Conservation (phyloP, 1,140 invertebrate species). For the Reticulitermes speratus region DNA sequence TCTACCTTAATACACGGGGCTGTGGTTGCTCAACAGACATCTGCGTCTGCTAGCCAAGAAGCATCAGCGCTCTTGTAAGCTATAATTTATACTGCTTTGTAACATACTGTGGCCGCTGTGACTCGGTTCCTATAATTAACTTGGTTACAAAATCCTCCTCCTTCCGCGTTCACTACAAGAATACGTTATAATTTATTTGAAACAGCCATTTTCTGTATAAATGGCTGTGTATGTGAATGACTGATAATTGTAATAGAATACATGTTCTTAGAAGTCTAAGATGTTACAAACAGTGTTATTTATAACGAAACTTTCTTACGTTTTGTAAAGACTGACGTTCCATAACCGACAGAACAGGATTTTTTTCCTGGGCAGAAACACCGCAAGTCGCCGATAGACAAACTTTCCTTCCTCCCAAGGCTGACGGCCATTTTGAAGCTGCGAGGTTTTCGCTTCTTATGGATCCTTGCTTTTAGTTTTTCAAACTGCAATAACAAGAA, state of each 20-base stretch:
- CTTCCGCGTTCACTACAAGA: conserved; percentile 3
- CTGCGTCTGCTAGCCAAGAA: not conserved
- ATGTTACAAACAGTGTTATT: too few species aligned
- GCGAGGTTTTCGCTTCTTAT: not conserved
- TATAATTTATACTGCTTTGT: not conserved
- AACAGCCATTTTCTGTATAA: not conserved
- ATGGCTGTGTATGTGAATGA: too few species aligned
- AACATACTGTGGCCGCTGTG: not conserved
- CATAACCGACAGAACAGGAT: not conserved
- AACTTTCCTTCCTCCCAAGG: not conserved
- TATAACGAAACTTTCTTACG: too few species aligned
- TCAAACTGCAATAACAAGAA: too few species aligned
- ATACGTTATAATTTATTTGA: not conserved
- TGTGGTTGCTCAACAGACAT: not conserved
- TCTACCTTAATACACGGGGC: not conserved
- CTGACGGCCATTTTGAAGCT: conserved; percentile 14
- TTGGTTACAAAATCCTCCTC: not conserved
- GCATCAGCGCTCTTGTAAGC: not conserved
- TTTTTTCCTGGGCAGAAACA: not conserved
- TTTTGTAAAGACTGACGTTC: too few species aligned
- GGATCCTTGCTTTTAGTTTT: too few species aligned
- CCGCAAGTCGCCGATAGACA: not conserved
- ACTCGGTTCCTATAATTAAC: conserved; percentile 4
- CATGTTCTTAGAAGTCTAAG: too few species aligned
- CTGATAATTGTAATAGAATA: too few species aligned